phyloP scores from a whole-genome alignment of 2,888 invertebrate genomes.

The Athetis lepigone region DNA sequence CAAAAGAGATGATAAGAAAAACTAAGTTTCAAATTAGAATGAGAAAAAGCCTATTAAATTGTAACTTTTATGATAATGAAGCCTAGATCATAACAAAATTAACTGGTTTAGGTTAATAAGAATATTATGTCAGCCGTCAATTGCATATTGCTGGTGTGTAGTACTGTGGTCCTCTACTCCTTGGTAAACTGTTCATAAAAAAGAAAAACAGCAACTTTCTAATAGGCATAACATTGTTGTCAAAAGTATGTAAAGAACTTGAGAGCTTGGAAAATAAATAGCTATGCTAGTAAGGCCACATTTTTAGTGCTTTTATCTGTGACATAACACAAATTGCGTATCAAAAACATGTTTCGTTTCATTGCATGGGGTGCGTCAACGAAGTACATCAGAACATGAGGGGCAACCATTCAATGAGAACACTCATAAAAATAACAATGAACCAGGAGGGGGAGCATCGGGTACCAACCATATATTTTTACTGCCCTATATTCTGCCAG shows the following conservation, averaged over 20 bases:
- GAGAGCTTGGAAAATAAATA: neutral
- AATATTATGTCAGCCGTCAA: neutral
- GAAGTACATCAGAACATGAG: neutral
- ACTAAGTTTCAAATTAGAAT: neutral
- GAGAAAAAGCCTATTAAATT: neutral
- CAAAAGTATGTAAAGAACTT: neutral
- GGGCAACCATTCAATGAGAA: neutral
- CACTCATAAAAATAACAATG: slow-evolving; percentile 10
- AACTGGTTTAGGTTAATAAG: neutral
- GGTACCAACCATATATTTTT: slow-evolving; percentile 83
- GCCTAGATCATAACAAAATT: neutral
- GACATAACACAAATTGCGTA: slow-evolving; percentile 38
- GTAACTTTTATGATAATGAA: neutral
- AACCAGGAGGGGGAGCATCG: neutral
- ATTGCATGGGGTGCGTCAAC: neutral
- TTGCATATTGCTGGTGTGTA: neutral
- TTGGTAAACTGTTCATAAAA: slow-evolving; percentile 2
- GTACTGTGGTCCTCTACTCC: neutral
- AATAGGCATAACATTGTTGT: neutral
- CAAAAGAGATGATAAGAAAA: neutral
- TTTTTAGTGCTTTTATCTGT: neutral
- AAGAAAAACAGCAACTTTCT: slow-evolving; percentile 26
- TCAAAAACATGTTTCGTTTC: slow-evolving; percentile 6
- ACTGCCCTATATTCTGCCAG: slow-evolving; percentile 87
- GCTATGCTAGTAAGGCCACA: neutral